Conservation (phyloP, 2,797 vertebrate genomes). For the Hephaestus fuliginosus region DNA sequence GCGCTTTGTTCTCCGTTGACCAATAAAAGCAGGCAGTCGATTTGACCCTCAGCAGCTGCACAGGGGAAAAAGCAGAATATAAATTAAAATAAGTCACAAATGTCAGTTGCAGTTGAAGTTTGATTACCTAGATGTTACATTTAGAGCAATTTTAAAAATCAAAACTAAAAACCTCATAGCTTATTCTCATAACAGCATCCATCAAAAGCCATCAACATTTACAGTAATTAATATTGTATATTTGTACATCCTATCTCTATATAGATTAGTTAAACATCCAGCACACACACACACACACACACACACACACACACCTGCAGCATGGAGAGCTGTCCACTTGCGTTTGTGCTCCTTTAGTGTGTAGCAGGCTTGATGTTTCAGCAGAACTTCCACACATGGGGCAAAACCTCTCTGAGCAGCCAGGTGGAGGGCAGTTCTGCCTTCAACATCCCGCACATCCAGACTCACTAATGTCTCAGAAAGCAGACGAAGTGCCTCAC, state of each 20-base stretch:
- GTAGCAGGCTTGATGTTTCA: slow-evolving; percentile 92
- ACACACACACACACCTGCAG: slow-evolving; percentile 87
- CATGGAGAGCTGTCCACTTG: slow-evolving; percentile 93
- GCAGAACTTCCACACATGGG: slow-evolving; percentile 93
- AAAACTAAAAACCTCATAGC: not conserved
- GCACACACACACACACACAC: not conserved
- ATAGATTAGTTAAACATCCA: not conserved
- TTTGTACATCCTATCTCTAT: not conserved
- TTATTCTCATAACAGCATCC: not conserved
- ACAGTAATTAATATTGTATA: not conserved
- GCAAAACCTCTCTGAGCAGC: slow-evolving; percentile 92
- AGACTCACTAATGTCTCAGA: slow-evolving; percentile 95
- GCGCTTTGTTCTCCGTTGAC: slow-evolving; percentile 90
- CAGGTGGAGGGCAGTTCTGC: slow-evolving; percentile 93
- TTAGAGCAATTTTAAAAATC: too few species aligned
- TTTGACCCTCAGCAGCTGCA: slow-evolving; percentile 93
- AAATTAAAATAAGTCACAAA: not conserved
- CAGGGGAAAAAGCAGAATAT: slow-evolving; percentile 23
- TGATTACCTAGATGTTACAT: not conserved
- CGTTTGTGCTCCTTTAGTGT: slow-evolving; percentile 90
- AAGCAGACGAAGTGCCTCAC: slow-evolving; percentile 93
- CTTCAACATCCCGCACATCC: slow-evolving; percentile 92
- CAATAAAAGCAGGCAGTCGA: slow-evolving; percentile 94
- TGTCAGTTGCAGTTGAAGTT: not conserved
- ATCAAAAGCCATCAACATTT: not conserved